Percentiles rank a stretch among this genome's conserved stretches.
Conservation (phyloP, 2,888 invertebrate species). For the Lasioglossum calceatum region DNA sequence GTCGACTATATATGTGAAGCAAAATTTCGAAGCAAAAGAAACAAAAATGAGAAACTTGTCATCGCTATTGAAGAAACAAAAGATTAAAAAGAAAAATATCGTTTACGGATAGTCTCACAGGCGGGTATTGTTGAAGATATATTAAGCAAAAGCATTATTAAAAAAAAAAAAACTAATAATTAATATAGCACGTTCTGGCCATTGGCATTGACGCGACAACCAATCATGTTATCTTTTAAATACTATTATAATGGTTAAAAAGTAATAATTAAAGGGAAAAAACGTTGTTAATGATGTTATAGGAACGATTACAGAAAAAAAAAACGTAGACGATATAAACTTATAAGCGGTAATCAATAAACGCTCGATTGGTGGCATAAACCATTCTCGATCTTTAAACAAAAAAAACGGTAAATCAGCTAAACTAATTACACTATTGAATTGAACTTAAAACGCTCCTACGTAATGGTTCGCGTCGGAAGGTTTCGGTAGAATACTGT, state of each 20-base stretch:
- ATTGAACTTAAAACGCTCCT: conserved; percentile 60
- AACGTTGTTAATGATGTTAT: conserved; percentile 82
- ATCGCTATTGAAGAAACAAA: neutral
- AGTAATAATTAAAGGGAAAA: conserved; percentile 64
- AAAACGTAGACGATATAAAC: conserved; percentile 50
- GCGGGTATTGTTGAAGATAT: conserved; percentile 57
- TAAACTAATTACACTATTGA: conserved; percentile 58
- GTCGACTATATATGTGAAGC: conserved; percentile 17
- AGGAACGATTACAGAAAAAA: conserved; percentile 73
- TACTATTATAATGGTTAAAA: conserved; percentile 75
- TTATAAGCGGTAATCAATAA: conserved; percentile 58
- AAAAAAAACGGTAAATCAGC: conserved; percentile 45
- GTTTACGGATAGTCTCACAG: conserved; percentile 70
- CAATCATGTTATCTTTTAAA: conserved; percentile 84
- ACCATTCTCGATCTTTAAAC: conserved; percentile 59
- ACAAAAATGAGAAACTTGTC: conserved; percentile 4
- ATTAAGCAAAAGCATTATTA: conserved; percentile 25
- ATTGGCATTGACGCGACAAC: conserved; percentile 82
- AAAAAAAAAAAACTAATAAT: conserved; percentile 29
- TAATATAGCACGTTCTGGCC: conserved; percentile 71
- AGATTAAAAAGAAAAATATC: conserved; percentile 44
- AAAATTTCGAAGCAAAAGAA: conserved; percentile 6
- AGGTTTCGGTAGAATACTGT: conserved; percentile 71
- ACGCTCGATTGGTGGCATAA: conserved; percentile 65
- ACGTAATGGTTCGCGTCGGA: conserved; percentile 60